A percentile compares a stretch with the other conserved stretches of the same genome.
phyloP scores from a whole-genome alignment of 1,140 invertebrate genomes.

The Solen grandis region DNA sequence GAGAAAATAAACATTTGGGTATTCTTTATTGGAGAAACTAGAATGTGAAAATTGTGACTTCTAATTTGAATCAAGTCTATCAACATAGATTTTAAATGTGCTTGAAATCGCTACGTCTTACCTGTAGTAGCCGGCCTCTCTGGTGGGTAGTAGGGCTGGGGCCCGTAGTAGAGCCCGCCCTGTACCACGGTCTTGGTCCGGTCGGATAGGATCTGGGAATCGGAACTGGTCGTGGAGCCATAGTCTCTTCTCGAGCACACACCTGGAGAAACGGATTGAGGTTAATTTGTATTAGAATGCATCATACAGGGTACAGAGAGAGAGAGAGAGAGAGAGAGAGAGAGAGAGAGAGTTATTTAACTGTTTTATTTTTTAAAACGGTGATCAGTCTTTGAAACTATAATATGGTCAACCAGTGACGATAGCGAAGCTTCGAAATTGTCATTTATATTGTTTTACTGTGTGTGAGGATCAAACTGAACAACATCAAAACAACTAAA shows the following conservation, averaged over 20 bases:
- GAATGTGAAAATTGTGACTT: too few relatives aligned
- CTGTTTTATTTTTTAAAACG: neutral
- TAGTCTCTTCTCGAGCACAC: neutral
- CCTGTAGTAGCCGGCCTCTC: slow-evolving; percentile 21
- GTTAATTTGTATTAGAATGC: too few relatives aligned
- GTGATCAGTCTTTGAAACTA: neutral
- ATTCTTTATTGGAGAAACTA: too few relatives aligned
- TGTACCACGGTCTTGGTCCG: neutral
- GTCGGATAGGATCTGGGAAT: neutral
- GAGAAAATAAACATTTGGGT: too few relatives aligned
- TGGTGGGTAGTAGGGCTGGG: neutral
- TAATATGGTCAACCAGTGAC: neutral
- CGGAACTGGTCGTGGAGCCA: neutral
- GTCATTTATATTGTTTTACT: neutral
- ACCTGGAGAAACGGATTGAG: too few relatives aligned
- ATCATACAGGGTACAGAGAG: neutral
- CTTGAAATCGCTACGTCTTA: too few relatives aligned
- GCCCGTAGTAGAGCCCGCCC: slow-evolving; percentile 11
- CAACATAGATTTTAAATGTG: too few relatives aligned
- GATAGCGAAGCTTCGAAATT: neutral
- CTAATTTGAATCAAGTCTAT: too few relatives aligned
- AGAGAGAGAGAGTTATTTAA: too few relatives aligned
- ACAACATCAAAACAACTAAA: too few relatives aligned
- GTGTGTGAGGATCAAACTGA: too few relatives aligned
- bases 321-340: neutral